Evolutionary conservation across 1,140 invertebrate genomes (phyloP).

Genomic region (Temnothorax curvispinosus): DNA sequence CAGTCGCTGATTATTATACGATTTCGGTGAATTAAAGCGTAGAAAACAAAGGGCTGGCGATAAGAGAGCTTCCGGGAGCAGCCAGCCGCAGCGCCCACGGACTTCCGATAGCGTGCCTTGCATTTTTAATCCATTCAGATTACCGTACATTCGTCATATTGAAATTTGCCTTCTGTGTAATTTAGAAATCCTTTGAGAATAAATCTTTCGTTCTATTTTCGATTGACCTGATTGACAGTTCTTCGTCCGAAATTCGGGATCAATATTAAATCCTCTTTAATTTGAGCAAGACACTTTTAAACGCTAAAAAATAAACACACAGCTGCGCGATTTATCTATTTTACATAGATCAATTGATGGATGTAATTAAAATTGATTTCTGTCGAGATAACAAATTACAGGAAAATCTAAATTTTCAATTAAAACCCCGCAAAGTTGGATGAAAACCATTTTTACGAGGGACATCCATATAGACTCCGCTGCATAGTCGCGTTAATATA

Average conservation of each 20-base stretch:
- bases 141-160: background rate
- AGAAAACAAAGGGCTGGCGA: slow-evolving; percentile 71
- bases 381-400: background rate
- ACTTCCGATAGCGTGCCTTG: slow-evolving; percentile 64
- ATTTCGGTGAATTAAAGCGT: slow-evolving; percentile 71
- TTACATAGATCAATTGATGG: background rate
- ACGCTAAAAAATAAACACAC: background rate
- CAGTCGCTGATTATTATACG: slow-evolving; percentile 66
- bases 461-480: background rate
- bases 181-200: background rate
- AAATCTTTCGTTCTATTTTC: background rate
- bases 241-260: background rate
- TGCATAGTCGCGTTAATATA: background rate
- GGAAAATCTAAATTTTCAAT: background rate
- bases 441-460: background rate
- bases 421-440: background rate
- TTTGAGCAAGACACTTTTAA: background rate
- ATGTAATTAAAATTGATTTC: slow-evolving; percentile 3
- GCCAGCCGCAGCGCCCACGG: slow-evolving; percentile 64
- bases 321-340: background rate
- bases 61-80: slow-evolving; percentile 70
- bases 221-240: background rate
- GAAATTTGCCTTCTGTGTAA: background rate
- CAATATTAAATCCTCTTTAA: background rate
- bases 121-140: slow-evolving; percentile 67